Evolutionary conservation across 2,113 vertebrate species (phyloP), one percentile per base, ranked within the genome.

Genomic region (Blennius ocellaris): DNA sequence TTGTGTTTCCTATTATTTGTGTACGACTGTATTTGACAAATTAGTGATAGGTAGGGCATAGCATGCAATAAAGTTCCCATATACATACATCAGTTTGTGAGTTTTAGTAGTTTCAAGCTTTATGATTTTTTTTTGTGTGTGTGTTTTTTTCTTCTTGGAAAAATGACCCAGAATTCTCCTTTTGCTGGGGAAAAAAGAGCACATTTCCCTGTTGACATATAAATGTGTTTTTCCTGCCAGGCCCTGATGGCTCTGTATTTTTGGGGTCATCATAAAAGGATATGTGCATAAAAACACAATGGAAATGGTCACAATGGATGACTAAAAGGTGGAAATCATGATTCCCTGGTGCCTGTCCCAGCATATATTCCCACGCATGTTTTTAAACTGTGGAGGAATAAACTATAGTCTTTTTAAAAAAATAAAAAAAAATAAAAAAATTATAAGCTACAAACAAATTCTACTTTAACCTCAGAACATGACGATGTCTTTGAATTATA

Each of bases 251-350:
- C 66, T 91, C 89, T 91, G 79, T 91, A 87, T 90, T 93, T 90
- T 74, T 39, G 70, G 83, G 82, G 84, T 88, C 80, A 88, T 90
- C 86, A 90, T 89, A 87, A 85, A 69, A 84, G 70, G 64, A 60
- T 82, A 80, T 60, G 72, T 59, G 56, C 78, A 84, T 88, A 78
- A 91, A 88, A 92, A 91, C 90, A 94, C 93, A 93, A 93, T 92
- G 86, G 90, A 70, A 80, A 78, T 69, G 78, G 85, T 90, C 61
- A 91, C 90, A 93, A 93, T 91, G 73, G 81, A 38, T 61, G 82
- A 75, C 36, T 66, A 79, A 72, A 72, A 81, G 73, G 90, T 90
- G 83, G 86, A 85, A 85, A 69, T 78, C 62, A 85, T 15, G 76
- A 83, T 86, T 84, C 88, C 84, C 81, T 12, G 0, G 79, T 82